These are phyloP conservation scores for Thaleichthys pacificus DNA, from an alignment of 2,797 vertebrate species.

Conservation along the genomic window DNA sequence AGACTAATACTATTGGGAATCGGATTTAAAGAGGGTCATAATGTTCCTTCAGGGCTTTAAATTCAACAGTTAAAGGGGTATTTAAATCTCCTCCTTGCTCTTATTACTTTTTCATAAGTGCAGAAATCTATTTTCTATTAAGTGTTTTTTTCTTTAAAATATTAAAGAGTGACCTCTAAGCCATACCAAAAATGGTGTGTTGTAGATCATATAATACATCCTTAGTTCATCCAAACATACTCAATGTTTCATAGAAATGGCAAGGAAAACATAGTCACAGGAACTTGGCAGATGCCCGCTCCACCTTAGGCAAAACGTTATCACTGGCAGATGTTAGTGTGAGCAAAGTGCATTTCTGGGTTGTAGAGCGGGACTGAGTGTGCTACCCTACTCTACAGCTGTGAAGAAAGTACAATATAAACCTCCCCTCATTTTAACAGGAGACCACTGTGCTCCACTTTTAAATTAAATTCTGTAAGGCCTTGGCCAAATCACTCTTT, in stretches of 20 bases:
- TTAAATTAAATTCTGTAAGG: background rate
- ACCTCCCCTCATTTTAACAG: background rate
- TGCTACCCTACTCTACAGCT: constrained; percentile 1
- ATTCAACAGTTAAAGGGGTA: too few species aligned
- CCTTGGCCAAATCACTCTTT: background rate
- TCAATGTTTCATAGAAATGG: background rate
- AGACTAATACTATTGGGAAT: background rate
- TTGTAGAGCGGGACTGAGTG: background rate
- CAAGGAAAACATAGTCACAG: background rate
- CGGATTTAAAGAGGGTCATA: background rate
- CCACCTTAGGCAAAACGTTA: background rate
- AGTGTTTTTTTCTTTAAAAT: background rate
- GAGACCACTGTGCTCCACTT: background rate
- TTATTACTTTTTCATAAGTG: too few species aligned
- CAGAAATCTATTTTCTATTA: background rate
- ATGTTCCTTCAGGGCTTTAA: too few species aligned
- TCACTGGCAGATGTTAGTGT: background rate
- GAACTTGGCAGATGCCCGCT: background rate
- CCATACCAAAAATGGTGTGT: background rate
- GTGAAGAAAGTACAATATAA: background rate
- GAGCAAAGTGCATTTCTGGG: background rate
- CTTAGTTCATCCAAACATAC: background rate
- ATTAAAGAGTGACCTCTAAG: constrained; percentile 1
- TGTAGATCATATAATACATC: too few species aligned
- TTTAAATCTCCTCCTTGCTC: too few species aligned